These are phyloP conservation scores for Sebastes fasciatus DNA, from an alignment of 2,113 vertebrate species.

Conservation along the genomic window DNA sequence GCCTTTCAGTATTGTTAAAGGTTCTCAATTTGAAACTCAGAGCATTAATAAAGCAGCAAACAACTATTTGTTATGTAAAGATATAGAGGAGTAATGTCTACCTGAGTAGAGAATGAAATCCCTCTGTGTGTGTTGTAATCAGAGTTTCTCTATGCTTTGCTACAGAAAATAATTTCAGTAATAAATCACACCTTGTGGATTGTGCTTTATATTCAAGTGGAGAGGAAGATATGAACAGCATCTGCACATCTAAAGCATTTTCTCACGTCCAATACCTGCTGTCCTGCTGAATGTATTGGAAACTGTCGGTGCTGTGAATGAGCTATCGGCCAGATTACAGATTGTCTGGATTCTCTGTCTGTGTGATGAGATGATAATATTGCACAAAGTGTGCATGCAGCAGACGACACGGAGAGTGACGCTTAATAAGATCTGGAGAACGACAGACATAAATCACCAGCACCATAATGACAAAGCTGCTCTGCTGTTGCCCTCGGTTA, in stretches of 20 bases:
- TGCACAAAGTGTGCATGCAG: slow-evolving; percentile 23
- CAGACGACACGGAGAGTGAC: slow-evolving; percentile 55
- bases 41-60: no score
- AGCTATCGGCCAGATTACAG: slow-evolving; percentile 37
- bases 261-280: slow-evolving; percentile 16
- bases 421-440: slow-evolving; percentile 66
- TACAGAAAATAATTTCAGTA: neutral
- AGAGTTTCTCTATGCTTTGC: neutral
- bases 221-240: neutral
- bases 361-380: slow-evolving; percentile 52
- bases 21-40: neutral
- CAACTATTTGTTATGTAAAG: no score
- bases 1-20: neutral
- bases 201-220: neutral
- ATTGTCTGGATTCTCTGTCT: slow-evolving; percentile 13
- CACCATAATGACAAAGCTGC: slow-evolving; percentile 29
- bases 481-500: slow-evolving; percentile 59
- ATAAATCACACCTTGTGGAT: neutral
- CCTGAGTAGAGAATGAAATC: no score
- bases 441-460: slow-evolving; percentile 67
- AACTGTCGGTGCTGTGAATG: slow-evolving; percentile 32
- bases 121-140: no score
- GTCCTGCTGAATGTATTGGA: slow-evolving; percentile 19
- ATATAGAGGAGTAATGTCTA: no score
- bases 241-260: slow-evolving; percentile 23